phyloP scores from a whole-genome alignment of 2,888 invertebrate genomes.

The Chaitophorus viminalis region DNA sequence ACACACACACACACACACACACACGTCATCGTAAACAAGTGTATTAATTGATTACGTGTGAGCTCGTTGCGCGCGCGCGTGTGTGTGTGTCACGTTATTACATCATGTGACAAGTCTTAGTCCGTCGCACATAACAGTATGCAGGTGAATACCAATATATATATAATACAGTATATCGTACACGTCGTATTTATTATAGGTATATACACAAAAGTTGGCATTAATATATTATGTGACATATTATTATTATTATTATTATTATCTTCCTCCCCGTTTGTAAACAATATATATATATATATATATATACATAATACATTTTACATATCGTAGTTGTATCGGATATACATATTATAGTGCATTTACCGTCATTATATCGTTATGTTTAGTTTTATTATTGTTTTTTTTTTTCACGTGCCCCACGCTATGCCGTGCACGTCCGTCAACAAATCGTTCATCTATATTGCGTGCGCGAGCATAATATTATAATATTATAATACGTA shows the following conservation, averaged over 20 bases:
- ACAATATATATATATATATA: too few species aligned
- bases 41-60: conserved; percentile 31
- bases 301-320: too few species aligned
- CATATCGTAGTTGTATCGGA: too few species aligned
- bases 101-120: conserved; percentile 12
- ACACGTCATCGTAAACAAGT: background rate
- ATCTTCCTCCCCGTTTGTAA: background rate
- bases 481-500: too few species aligned
- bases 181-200: background rate
- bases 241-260: too few species aligned
- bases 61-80: background rate
- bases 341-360: too few species aligned
- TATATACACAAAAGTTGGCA: background rate
- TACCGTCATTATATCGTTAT: background rate
- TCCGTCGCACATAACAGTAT: background rate
- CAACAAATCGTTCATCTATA: conserved; percentile 14
- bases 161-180: background rate
- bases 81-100: too few species aligned
- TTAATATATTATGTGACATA: conserved; percentile 17
- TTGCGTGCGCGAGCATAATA: conserved; percentile 16
- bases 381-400: background rate
- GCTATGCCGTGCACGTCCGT: conserved; percentile 10
- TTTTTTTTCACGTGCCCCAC: background rate
- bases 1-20: background rate
- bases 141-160: too few species aligned